These are phyloP conservation scores for Myotis yumanensis DNA, from an alignment of 2,113 vertebrate species.

Conservation along the genomic window DNA sequence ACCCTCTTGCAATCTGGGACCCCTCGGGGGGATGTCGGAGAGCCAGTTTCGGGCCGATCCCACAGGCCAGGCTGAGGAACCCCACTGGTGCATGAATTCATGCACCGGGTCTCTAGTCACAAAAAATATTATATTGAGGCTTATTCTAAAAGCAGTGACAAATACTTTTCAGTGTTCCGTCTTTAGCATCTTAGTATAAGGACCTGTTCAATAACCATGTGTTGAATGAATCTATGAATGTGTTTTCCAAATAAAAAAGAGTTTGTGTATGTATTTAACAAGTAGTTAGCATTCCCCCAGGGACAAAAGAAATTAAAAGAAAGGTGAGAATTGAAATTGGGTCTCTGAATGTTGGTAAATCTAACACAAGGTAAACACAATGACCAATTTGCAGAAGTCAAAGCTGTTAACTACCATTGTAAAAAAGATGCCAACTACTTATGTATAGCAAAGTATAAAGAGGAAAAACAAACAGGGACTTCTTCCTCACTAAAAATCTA, in stretches of 20 bases:
- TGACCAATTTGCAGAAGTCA: neutral
- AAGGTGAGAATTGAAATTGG: neutral
- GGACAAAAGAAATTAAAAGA: slow-evolving; percentile 30
- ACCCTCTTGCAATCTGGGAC: too few relatives aligned
- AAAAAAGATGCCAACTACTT: neutral
- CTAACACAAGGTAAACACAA: slow-evolving; percentile 11
- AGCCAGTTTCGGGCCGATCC: too few relatives aligned
- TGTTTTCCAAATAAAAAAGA: neutral
- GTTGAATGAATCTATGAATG: neutral
- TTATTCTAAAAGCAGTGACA: neutral
- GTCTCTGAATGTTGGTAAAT: neutral
- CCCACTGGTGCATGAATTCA: too few relatives aligned
- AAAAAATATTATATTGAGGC: neutral
- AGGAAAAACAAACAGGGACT: neutral
- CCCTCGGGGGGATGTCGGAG: too few relatives aligned
- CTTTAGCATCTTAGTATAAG: slow-evolving; percentile 9
- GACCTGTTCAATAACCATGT: neutral
- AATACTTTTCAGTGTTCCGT: neutral
- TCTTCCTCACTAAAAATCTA: neutral
- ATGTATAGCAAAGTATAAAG: neutral
- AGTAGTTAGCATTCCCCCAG: neutral
- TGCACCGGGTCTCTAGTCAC: neutral
- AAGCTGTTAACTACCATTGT: neutral
- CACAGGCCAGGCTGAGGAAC: too few relatives aligned
- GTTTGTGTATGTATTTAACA: neutral